A percentile compares a stretch with the other conserved stretches of the same genome.
These are phyloP conservation scores for Lampropteryx suffumata DNA, from an alignment of 2,888 invertebrate genomes.

Conservation along the genomic window DNA sequence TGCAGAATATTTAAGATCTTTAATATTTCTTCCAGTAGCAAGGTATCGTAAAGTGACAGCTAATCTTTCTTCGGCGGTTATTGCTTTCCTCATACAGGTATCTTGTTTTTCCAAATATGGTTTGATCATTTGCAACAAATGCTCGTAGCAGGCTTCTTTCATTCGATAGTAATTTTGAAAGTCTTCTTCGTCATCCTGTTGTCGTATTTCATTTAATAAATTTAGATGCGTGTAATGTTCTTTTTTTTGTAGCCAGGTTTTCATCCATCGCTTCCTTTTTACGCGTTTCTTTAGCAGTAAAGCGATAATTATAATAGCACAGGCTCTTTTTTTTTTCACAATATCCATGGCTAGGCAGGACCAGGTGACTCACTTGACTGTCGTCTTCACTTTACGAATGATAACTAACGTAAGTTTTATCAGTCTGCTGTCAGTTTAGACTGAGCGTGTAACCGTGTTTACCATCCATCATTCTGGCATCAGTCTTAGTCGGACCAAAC, in stretches of 20 bases:
- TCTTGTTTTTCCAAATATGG: constrained; percentile 22
- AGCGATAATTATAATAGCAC: constrained; percentile 25
- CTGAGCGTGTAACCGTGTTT: constrained; percentile 24
- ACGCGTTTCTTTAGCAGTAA: constrained; percentile 25
- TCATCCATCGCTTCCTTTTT: constrained; percentile 24
- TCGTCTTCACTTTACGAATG: constrained; percentile 11
- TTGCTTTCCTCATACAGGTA: constrained; percentile 5
- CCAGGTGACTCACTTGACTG: constrained; percentile 15
- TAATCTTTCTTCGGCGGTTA: constrained; percentile 21
- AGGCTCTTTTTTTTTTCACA: constrained; percentile 22
- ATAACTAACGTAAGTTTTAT: constrained; percentile 15
- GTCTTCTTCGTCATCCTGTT: constrained; percentile 15
- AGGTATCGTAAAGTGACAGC: constrained; percentile 6
- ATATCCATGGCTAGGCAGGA: not conserved
- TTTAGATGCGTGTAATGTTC: constrained; percentile 16
- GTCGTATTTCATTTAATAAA: constrained; percentile 15
- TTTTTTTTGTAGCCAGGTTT: constrained; percentile 1
- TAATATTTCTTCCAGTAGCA: constrained; percentile 20
- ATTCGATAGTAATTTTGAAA: constrained; percentile 22
- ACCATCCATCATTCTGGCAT: constrained; percentile 23
- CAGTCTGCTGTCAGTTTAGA: constrained; percentile 16
- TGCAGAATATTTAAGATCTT: constrained; percentile 23
- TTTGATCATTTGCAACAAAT: constrained; percentile 21
- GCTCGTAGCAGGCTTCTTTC: constrained; percentile 24
- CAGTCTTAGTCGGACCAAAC: constrained; percentile 17